Conservation (phyloP, 2,113 vertebrate genomes). For the Poecile atricapillus region DNA sequence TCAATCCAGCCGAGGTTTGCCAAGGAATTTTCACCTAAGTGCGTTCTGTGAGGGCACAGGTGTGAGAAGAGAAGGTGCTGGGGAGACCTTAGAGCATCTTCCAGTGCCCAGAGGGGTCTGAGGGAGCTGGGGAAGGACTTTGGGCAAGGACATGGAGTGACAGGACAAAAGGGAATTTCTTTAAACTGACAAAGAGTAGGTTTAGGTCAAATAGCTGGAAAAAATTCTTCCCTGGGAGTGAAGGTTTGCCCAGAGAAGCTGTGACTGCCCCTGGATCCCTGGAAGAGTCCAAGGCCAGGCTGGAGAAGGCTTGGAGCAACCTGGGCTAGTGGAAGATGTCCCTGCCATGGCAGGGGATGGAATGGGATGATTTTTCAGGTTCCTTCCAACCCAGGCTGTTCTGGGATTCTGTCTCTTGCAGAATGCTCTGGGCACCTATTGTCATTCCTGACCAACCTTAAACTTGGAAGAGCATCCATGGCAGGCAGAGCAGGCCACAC, state of each 20-base stretch:
- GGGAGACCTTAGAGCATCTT: not conserved
- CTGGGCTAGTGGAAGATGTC: not conserved
- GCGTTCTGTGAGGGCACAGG: not conserved
- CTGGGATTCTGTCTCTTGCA: not conserved
- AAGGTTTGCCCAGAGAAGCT: not conserved
- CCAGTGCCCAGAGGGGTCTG: not conserved
- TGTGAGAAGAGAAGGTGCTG: accelerated
- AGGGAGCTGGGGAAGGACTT: not conserved
- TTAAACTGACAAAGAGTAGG: not conserved
- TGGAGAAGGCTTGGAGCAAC: accelerated
- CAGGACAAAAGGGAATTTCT: not conserved
- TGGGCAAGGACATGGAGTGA: not conserved
- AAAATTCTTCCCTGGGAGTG: not conserved
- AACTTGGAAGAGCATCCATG: not conserved
- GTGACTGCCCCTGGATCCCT: not conserved
- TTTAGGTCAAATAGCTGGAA: not conserved
- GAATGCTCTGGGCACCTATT: not conserved
- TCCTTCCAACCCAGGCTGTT: not conserved
- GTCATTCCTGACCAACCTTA: not conserved
- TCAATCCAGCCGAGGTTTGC: not conserved
- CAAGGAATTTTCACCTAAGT: not conserved
- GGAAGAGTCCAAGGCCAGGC: not conserved
- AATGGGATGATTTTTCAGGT: not conserved
- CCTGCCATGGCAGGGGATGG: not conserved
- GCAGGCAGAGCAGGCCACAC: not conserved